phyloP scores from a whole-genome alignment of 2,797 vertebrate species.

The Pterois miles region DNA sequence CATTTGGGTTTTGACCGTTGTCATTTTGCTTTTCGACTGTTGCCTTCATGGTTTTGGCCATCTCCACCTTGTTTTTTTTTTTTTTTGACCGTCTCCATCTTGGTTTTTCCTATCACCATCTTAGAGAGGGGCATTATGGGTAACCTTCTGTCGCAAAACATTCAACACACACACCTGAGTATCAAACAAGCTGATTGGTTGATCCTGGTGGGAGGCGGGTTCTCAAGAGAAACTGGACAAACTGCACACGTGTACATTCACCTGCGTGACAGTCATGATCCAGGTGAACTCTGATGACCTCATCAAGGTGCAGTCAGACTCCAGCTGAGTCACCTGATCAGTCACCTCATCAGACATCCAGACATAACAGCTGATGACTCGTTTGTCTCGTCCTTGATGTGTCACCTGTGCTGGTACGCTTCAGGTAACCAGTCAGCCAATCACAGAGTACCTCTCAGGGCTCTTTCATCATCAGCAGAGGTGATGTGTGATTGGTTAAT shows the following conservation, averaged over 20 bases:
- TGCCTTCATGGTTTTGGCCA: too few species aligned
- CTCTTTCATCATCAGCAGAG: neutral
- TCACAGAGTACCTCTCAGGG: neutral
- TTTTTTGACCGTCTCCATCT: too few species aligned
- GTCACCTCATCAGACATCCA: neutral
- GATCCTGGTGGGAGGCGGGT: too few species aligned
- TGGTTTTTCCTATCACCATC: too few species aligned
- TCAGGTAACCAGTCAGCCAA: neutral
- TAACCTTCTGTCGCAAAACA: too few species aligned
- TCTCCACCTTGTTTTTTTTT: too few species aligned
- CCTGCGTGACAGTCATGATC: neutral
- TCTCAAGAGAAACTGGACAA: too few species aligned
- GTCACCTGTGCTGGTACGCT: neutral
- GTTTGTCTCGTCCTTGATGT: neutral
- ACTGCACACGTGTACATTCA: neutral
- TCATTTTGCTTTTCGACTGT: too few species aligned
- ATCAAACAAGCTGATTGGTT: too few species aligned
- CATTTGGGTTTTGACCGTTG: too few species aligned
- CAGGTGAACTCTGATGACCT: neutral
- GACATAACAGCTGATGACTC: neutral
- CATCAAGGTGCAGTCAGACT: neutral
- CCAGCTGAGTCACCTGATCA: neutral
- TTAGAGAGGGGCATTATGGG: too few species aligned
- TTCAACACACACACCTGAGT: too few species aligned
- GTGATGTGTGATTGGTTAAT: neutral